These are phyloP conservation scores for Melieria omissa DNA, from an alignment of 2,888 invertebrate species.

Conservation along the genomic window DNA sequence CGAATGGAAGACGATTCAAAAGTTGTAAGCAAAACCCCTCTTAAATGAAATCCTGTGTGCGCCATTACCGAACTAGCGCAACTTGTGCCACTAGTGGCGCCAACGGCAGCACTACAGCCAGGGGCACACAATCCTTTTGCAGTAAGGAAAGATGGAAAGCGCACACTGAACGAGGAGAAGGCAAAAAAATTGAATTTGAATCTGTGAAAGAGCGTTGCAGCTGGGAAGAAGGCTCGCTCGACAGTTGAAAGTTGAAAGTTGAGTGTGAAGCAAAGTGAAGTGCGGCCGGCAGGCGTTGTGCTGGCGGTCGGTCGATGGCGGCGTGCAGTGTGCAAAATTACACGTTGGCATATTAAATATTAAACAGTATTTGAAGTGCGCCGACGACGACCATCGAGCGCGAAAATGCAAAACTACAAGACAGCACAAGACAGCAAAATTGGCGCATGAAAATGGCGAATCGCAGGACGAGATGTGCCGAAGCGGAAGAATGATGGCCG, in stretches of 20 bases:
- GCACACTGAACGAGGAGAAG: not conserved
- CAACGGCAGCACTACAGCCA: not conserved
- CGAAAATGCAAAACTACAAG: not conserved
- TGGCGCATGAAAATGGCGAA: not conserved
- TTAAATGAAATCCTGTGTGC: too few relatives aligned
- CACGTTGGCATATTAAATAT: constrained; percentile 18
- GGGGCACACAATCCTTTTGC: not conserved
- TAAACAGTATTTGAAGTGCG: constrained; percentile 3
- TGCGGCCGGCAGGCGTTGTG: not conserved
- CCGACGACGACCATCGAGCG: not conserved
- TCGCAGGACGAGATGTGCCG: not conserved
- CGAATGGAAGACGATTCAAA: too few relatives aligned
- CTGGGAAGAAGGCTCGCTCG: not conserved
- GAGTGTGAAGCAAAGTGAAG: too few relatives aligned
- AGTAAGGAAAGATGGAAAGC: not conserved
- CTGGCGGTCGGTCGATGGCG: not conserved
- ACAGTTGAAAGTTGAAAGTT: too few relatives aligned
- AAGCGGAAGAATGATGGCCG: not conserved
- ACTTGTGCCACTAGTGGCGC: not conserved
- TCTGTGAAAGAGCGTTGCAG: not conserved
- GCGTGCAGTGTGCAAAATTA: constrained; percentile 1
- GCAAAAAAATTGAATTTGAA: not conserved
- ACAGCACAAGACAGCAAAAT: not conserved
- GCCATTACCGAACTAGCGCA: not conserved
- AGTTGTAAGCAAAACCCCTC: too few relatives aligned